phyloP scores from a whole-genome alignment of 2,888 invertebrate genomes.

The Dyspetes luteomarginatus region DNA sequence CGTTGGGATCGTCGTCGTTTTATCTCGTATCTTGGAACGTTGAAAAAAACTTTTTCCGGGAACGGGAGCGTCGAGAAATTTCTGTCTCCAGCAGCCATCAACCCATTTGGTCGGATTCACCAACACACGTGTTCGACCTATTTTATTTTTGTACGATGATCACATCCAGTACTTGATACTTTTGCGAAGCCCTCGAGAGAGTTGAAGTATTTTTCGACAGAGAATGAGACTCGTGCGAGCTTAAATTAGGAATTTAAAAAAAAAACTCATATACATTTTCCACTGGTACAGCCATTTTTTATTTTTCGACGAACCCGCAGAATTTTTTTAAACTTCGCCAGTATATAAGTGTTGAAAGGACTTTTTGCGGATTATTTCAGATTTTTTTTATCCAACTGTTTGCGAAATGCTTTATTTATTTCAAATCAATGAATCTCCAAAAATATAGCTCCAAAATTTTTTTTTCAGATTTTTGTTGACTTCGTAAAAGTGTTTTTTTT shows the following conservation, averaged over 20 bases:
- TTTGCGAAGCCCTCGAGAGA: not conserved
- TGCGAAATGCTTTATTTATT: too few species aligned
- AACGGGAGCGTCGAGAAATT: constrained; percentile 53
- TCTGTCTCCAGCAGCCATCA: constrained; percentile 1
- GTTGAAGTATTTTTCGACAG: not conserved
- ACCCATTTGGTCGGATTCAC: constrained; percentile 13
- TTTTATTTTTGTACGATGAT: constrained; percentile 66
- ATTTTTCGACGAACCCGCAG: too few species aligned
- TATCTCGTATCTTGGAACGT: constrained; percentile 71
- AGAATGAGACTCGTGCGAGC: not conserved
- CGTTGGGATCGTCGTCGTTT: constrained; percentile 52
- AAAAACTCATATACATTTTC: too few species aligned
- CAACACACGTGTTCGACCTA: constrained; percentile 73
- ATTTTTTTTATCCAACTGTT: too few species aligned
- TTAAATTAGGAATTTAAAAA: not conserved
- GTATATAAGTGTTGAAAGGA: too few species aligned
- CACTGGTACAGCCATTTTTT: too few species aligned
- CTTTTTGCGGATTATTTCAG: too few species aligned
- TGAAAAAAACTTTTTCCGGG: constrained; percentile 67
- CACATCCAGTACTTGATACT: constrained; percentile 13
- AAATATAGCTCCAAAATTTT: too few species aligned
- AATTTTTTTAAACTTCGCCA: too few species aligned
- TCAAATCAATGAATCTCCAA: too few species aligned
- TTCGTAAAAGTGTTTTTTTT: too few species aligned
- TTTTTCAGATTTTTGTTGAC: too few species aligned